These are phyloP conservation scores for Peucedramus taeniatus DNA, from an alignment of 2,113 vertebrate genomes.

Conservation along the genomic window DNA sequence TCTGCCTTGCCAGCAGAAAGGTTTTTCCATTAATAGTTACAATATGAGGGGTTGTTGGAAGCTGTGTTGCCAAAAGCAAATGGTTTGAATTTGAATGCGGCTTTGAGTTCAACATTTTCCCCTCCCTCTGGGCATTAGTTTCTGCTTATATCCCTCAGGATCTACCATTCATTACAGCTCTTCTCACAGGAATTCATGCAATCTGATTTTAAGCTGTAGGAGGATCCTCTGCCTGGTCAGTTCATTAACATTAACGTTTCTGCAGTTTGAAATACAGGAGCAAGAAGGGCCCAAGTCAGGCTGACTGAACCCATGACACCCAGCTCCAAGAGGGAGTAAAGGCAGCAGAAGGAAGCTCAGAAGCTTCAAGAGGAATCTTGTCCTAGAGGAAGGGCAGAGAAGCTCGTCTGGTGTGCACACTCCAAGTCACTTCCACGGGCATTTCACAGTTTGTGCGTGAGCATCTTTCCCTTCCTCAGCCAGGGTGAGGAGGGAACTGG, in stretches of 20 bases:
- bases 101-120: background rate
- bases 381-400: background rate
- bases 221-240: background rate
- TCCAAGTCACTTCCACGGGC: background rate
- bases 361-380: background rate
- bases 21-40: background rate
- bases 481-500: background rate
- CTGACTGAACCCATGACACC: background rate
- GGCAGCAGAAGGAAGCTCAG: rapidly evolving
- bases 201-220: background rate
- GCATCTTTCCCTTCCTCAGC: background rate
- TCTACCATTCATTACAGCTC: background rate
- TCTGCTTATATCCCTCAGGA: rapidly evolving
- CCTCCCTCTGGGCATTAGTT: background rate
- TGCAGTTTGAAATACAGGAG: background rate
- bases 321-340: background rate
- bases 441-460: rapidly evolving
- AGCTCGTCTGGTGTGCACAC: background rate
- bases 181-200: background rate
- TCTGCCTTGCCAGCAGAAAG: background rate
- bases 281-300: background rate
- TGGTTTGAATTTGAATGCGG: background rate
- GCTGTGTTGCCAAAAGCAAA: background rate
- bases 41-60: background rate
- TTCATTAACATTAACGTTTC: background rate